Conservation (phyloP, 23 tunicate species). For the Trididemnum clinides region DNA sequence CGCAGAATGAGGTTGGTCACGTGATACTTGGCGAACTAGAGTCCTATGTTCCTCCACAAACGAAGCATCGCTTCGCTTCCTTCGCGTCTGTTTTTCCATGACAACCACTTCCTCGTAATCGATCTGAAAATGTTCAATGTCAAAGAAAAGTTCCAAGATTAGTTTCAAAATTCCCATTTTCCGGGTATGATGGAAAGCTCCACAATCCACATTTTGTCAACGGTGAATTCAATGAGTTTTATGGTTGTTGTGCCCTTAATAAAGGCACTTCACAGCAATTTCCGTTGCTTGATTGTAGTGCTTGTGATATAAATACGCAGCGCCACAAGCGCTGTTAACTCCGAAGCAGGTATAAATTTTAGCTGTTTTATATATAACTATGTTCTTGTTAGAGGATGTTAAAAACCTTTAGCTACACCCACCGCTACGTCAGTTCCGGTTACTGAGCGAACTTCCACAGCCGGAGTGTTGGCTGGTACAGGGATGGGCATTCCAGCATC, state of each 20-base stretch:
- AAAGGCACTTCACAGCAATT: too few relatives aligned
- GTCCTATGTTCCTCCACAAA: not conserved
- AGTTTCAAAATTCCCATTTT: too few relatives aligned
- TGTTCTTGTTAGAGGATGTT: not conserved
- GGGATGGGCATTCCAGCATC: constrained; percentile 17
- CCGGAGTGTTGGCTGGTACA: constrained; percentile 78
- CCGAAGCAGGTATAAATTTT: too few relatives aligned
- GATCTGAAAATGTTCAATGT: constrained; percentile 1
- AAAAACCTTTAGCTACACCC: not conserved
- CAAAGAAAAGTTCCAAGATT: not conserved
- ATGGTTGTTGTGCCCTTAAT: too few relatives aligned
- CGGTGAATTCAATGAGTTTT: too few relatives aligned
- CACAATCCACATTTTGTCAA: too few relatives aligned
- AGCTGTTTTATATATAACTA: too few relatives aligned
- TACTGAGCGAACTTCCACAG: constrained; percentile 34
- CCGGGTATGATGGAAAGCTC: too few relatives aligned
- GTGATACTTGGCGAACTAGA: not conserved
- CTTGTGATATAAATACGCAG: too few relatives aligned
- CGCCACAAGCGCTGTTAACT: too few relatives aligned
- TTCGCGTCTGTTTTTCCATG: constrained; percentile 3
- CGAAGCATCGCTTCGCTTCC: constrained; percentile 34
- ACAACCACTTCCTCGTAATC: constrained; percentile 59
- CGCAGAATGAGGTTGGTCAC: not conserved
- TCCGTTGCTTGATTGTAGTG: too few relatives aligned
- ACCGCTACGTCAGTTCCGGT: not conserved